These are phyloP conservation scores for Anguilla pacifica DNA, from an alignment of 2,797 vertebrate genomes.

Conservation along the genomic window DNA sequence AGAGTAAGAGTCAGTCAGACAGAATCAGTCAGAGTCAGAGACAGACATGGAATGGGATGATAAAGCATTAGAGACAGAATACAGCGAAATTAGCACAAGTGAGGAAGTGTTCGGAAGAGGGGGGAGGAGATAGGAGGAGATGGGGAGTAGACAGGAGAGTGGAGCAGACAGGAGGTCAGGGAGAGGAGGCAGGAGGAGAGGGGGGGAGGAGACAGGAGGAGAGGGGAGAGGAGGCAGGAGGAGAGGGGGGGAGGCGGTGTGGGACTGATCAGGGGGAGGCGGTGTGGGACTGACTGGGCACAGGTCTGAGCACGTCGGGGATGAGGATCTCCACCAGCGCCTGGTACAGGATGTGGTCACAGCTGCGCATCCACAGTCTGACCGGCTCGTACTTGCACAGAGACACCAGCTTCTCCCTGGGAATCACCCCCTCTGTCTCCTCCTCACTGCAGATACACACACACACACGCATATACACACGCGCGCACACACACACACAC, in stretches of 20 bases:
- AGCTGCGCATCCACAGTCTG: conserved; percentile 93
- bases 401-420: conserved; percentile 85
- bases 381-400: conserved; percentile 91
- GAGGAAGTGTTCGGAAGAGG: background rate
- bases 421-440: conserved; percentile 78
- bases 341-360: conserved; percentile 97
- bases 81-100: background rate
- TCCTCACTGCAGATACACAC: conserved; percentile 76
- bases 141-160: background rate
- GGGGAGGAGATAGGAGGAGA: background rate
- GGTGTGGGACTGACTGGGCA: conserved; percentile 84
- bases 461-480: conserved; percentile 16
- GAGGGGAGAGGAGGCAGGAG: background rate
- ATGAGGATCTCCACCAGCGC: conserved; percentile 96
- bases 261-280: too few species aligned
- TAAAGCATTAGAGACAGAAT: background rate
- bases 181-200: too few species aligned
- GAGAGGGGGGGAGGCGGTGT: background rate
- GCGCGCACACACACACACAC: background rate
- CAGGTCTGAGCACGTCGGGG: conserved; percentile 91
- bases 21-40: background rate
- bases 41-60: background rate
- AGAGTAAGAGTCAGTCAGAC: background rate
- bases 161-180: background rate
- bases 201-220: background rate